Percentiles rank a stretch among this genome's conserved stretches.
Evolutionary conservation across 64 coral and sea anemone genomes (phyloP).

Genomic region (Porites lutea): DNA sequence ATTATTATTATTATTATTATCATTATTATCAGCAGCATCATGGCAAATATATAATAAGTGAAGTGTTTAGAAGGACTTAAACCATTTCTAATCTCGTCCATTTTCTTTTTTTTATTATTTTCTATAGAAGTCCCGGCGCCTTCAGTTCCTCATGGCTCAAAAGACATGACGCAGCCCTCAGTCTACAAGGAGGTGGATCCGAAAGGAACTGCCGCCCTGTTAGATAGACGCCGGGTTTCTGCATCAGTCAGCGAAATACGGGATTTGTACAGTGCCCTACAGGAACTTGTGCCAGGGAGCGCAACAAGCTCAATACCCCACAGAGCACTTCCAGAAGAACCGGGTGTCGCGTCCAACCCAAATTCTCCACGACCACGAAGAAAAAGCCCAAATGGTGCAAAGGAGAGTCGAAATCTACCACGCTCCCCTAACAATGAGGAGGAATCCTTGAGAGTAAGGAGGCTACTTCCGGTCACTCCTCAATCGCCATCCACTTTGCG

Average conservation of each 20-base stretch:
- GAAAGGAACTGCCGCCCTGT: neutral
- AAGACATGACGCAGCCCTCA: neutral
- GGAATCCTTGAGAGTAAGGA: neutral
- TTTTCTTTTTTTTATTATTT: neutral
- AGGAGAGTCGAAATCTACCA: neutral
- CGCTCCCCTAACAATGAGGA: neutral
- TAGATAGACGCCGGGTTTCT: conserved; percentile 47
- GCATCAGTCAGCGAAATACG: conserved; percentile 60
- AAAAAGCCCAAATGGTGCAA: neutral
- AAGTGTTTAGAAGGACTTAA: neutral
- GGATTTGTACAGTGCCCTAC: conserved; percentile 57
- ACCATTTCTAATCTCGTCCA: too few relatives aligned
- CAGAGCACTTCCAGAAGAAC: neutral
- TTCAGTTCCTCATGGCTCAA: neutral
- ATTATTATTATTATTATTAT: too few relatives aligned
- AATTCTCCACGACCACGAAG: neutral
- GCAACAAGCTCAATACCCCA: conserved; percentile 4
- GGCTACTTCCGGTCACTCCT: conserved; percentile 36
- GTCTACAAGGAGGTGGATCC: conserved; percentile 13
- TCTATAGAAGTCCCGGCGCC: neutral
- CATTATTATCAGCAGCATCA: too few relatives aligned
- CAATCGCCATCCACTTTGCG: conserved; percentile 12
- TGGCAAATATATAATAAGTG: too few relatives aligned
- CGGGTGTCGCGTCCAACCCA: conserved; percentile 15
- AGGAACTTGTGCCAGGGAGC: conserved; percentile 70